A percentile compares a stretch with the other conserved stretches of the same genome.
These are phyloP conservation scores for Drosophila incognita DNA, from an alignment of 2,888 invertebrate species.

Conservation along the genomic window DNA sequence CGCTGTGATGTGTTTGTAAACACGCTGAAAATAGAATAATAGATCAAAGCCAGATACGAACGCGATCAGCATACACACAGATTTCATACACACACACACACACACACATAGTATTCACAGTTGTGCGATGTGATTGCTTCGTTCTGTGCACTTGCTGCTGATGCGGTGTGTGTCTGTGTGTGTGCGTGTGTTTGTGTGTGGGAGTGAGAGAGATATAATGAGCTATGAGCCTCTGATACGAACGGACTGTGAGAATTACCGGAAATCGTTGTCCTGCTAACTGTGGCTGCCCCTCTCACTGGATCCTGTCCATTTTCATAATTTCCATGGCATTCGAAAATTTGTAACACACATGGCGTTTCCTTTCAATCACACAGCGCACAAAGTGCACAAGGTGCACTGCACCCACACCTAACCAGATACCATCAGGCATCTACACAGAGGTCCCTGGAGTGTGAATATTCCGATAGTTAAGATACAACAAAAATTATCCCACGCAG, in stretches of 20 bases:
- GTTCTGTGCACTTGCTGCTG: constrained; percentile 53
- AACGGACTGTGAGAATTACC: constrained; percentile 66
- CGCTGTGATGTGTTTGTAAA: constrained; percentile 77
- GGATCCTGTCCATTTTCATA: constrained; percentile 52
- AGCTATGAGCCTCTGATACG: constrained; percentile 27
- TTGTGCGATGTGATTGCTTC: constrained; percentile 16
- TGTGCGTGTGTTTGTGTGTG: neutral
- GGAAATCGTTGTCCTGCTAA: constrained; percentile 61
- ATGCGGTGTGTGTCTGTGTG: constrained; percentile 30
- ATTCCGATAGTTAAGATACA: constrained; percentile 14
- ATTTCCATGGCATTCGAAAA: constrained; percentile 55
- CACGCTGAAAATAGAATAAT: constrained; percentile 75
- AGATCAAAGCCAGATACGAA: constrained; percentile 72
- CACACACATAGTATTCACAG: constrained; percentile 15
- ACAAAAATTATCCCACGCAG: constrained; percentile 50
- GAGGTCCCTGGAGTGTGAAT: constrained; percentile 32
- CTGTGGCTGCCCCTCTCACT: constrained; percentile 2
- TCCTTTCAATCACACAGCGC: constrained; percentile 59
- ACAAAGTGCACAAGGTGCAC: constrained; percentile 31
- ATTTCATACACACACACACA: neutral
- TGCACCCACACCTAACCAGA: constrained; percentile 29
- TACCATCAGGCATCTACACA: constrained; percentile 32
- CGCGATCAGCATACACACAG: constrained; percentile 57
- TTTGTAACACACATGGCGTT: constrained; percentile 77
- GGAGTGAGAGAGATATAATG: constrained; percentile 9